These are phyloP conservation scores for Cherax destructor DNA, from an alignment of 1,140 invertebrate species.

Conservation along the genomic window DNA sequence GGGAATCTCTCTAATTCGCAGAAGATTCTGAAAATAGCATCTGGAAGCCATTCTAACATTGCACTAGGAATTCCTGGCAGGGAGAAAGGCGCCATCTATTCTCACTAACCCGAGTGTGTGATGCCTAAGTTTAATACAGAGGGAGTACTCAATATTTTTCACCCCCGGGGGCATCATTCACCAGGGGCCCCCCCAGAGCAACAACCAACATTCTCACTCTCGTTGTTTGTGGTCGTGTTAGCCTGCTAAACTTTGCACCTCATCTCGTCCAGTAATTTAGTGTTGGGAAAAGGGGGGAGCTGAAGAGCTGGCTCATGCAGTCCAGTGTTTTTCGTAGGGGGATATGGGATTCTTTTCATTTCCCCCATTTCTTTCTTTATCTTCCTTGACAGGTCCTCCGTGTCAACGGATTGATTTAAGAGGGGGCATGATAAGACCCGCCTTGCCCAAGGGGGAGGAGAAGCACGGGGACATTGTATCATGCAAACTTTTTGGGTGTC, in stretches of 20 bases:
- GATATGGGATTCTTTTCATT: not conserved
- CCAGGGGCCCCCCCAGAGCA: not conserved
- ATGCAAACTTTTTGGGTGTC: conserved; percentile 3
- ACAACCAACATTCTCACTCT: not conserved
- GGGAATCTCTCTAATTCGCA: not conserved
- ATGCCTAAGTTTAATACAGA: not conserved
- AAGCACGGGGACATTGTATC: not conserved
- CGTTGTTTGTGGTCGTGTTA: not conserved
- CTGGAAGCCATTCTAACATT: not conserved
- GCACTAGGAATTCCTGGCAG: not conserved
- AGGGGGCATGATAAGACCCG: not conserved
- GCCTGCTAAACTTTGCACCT: not conserved
- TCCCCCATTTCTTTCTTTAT: not conserved
- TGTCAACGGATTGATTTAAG: not conserved
- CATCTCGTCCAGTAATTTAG: not conserved
- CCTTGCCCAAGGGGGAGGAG: not conserved
- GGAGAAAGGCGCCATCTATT: not conserved
- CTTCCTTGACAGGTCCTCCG: not conserved
- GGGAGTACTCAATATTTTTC: not conserved
- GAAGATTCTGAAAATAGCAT: not conserved
- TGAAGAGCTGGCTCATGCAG: not conserved
- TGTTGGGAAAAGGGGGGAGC: not conserved
- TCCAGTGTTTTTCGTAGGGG: not conserved
- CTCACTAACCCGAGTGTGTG: not conserved
- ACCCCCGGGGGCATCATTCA: not conserved